Evolutionary conservation across 2,113 vertebrate species (phyloP).

Genomic region (Sprattus sprattus): DNA sequence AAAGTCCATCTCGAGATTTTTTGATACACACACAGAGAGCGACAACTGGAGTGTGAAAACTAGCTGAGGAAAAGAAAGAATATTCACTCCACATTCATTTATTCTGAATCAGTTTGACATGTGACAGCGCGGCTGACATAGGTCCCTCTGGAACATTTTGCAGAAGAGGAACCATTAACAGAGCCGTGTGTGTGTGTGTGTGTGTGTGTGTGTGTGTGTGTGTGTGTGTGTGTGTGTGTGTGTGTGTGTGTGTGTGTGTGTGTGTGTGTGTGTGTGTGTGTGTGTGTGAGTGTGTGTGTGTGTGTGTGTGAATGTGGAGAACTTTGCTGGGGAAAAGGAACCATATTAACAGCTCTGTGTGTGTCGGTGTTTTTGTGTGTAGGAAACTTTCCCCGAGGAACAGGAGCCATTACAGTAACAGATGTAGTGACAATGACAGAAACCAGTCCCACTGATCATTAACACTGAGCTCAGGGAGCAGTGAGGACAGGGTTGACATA

Average conservation of each 20-base stretch:
- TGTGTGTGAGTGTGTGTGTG: background rate
- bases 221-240: background rate
- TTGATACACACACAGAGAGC: background rate
- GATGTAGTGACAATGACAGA: too few species aligned
- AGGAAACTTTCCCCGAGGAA: background rate
- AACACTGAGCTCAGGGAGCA: background rate
- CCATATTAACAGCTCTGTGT: too few species aligned
- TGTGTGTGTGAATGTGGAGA: background rate
- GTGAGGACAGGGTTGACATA: background rate
- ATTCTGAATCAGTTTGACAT: background rate
- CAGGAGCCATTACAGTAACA: background rate
- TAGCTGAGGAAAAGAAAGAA: too few species aligned
- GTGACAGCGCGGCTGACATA: background rate
- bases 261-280: conserved; percentile 18
- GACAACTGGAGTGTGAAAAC: background rate
- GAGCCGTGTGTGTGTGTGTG: background rate
- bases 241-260: background rate
- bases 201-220: background rate
- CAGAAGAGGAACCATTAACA: background rate
- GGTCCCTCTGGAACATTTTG: background rate
- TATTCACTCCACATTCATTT: background rate
- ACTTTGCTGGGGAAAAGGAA: too few species aligned
- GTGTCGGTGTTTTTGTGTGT: conserved; percentile 21
- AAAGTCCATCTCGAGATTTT: background rate
- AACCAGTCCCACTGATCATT: too few species aligned